Evolutionary conservation across 1,140 invertebrate species (phyloP), one percentile per base, ranked within the genome.

Genomic region (Plodia interpunctella): DNA sequence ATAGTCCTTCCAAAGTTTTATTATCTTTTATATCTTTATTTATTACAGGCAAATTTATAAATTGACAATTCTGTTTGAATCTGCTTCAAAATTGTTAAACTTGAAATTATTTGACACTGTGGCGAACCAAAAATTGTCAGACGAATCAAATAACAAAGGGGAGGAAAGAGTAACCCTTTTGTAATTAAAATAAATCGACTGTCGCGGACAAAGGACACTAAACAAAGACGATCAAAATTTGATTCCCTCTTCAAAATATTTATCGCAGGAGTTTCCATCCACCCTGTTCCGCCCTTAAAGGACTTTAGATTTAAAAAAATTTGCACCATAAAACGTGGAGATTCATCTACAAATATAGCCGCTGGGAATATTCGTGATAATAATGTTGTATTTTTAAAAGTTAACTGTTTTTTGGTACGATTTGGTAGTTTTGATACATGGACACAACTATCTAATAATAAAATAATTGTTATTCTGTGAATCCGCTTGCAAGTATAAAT

Each of bases 141-240:
- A 44, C 38, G 38, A 44, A 10, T 44, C 38, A 44, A 44, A 44
- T 17, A 44, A 44, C 38, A 44, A 44, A 44, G 38, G 38, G 38
- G 8, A 44, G 38, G 38, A 44, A 44, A 44, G 13, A 44, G 38
- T 44, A 9, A 44, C 38, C 38, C 38, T 44, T 44, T 44, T 44
- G 38, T 44, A 44, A 44, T 44, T 44, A 44, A 44, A 10, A 44
- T 44, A 44, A 44, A 44, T 44, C 38, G 38, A 44, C 38, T 44
- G 38, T 0, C 38, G n/a, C n/a, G 38, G 15, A 44, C 38, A 44
- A 44, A 44, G 15, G 38, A 2, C 38, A n/a, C 10, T 44, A 44
- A 44, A 44, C 38, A 44, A 15, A 44, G n/a, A 44, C 38, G 38
- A 44, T 44, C 38, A 44, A 44, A n/a, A 44, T 44, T 44, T 44